phyloP scores from a whole-genome alignment of 2,797 vertebrate genomes.

The Ctenochaetus hawaiiensis region DNA sequence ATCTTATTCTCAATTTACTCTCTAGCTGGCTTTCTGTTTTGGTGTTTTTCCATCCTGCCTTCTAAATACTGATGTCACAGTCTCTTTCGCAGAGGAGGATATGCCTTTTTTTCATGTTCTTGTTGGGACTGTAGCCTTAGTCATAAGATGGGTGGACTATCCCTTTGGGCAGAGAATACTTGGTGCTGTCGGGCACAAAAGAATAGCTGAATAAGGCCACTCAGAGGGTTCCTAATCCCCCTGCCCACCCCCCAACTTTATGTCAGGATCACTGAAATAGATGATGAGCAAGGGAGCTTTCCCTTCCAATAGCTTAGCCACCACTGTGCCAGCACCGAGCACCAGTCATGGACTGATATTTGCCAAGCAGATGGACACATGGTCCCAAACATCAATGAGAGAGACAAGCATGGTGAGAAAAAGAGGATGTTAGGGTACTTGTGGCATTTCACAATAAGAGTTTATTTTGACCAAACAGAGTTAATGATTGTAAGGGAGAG shows the following conservation, averaged over 20 bases:
- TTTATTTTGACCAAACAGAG: too few relatives aligned
- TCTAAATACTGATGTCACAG: conserved; percentile 66
- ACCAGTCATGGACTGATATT: conserved; percentile 40
- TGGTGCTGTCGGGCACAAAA: conserved; percentile 49
- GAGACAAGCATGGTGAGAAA: conserved; percentile 51
- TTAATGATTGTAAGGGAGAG: too few relatives aligned
- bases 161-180: conserved; percentile 31
- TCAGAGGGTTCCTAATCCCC: conserved; percentile 40
- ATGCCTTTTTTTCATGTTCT: conserved; percentile 38
- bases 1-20: conserved; percentile 65
- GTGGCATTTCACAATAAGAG: too few relatives aligned
- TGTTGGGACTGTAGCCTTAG: conserved; percentile 67
- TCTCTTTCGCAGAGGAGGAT: conserved; percentile 42
- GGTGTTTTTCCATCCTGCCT: conserved; percentile 51
- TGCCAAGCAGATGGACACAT: conserved; percentile 44
- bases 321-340: conserved; percentile 59
- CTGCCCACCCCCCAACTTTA: conserved; percentile 37
- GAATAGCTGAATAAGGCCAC: conserved; percentile 62
- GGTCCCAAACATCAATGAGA: conserved; percentile 22
- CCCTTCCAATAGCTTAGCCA: conserved; percentile 47
- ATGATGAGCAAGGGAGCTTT: conserved; percentile 57
- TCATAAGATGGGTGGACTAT: conserved; percentile 49
- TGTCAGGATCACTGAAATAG: conserved; percentile 67
- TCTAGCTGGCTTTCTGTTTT: conserved; percentile 48
- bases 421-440: conserved; percentile 7